phyloP scores from a whole-genome alignment of 2,113 vertebrate species.

The Salvelinus namaycush region DNA sequence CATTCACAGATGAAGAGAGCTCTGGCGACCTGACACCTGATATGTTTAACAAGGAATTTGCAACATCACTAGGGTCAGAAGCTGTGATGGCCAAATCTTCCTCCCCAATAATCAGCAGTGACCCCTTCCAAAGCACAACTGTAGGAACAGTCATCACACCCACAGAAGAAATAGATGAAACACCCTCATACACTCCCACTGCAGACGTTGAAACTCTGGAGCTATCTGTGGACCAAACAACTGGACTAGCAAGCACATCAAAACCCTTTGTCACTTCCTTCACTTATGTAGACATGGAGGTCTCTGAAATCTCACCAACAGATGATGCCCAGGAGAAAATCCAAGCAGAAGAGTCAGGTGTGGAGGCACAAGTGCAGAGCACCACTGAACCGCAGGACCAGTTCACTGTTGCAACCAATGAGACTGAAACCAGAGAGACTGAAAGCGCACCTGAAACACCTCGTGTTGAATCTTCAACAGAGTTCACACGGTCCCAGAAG shows the following conservation, averaged over 20 bases:
- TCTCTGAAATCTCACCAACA: not conserved
- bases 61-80: too few species aligned
- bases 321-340: conserved; percentile 4
- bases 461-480: not conserved
- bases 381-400: not conserved
- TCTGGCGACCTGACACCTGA: not conserved
- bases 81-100: too few species aligned
- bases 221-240: too few species aligned
- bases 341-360: conserved; percentile 71
- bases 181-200: too few species aligned
- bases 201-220: too few species aligned
- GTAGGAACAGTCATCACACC: too few species aligned
- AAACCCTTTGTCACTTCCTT: too few species aligned
- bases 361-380: conserved; percentile 12
- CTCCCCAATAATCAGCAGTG: too few species aligned
- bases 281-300: not conserved
- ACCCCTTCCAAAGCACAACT: too few species aligned
- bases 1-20: not conserved
- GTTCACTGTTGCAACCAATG: not conserved
- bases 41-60: not conserved
- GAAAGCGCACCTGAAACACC: not conserved
- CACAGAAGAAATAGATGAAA: too few species aligned
- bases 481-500: too few species aligned
- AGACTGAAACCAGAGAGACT: not conserved
- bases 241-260: too few species aligned